Conservation (phyloP, 2,113 vertebrate species). For the Sminthopsis crassicaudata region DNA sequence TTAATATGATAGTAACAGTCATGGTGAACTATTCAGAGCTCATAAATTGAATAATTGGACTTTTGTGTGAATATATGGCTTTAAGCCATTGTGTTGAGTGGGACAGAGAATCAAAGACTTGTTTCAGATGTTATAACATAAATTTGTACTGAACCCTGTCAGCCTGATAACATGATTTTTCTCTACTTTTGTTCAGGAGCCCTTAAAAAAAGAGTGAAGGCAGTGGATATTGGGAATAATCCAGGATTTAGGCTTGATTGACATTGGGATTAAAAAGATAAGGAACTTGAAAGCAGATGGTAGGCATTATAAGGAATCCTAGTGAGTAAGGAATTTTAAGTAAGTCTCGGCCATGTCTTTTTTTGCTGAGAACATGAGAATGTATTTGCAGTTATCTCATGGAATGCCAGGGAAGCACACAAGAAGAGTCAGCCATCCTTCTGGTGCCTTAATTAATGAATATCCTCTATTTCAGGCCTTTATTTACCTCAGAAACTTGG, state of each 20-base stretch:
- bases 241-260: not conserved
- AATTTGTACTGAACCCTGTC: not conserved
- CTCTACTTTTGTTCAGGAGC: not conserved
- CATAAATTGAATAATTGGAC: not conserved
- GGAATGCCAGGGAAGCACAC: too few relatives aligned
- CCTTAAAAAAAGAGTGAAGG: not conserved
- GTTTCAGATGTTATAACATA: not conserved
- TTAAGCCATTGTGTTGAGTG: not conserved
- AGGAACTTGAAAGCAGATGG: not conserved
- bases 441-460: too few relatives aligned
- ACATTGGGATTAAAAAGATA: not conserved
- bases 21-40: not conserved
- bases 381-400: too few relatives aligned
- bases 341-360: too few relatives aligned
- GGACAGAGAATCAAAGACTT: not conserved
- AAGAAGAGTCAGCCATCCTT: too few relatives aligned
- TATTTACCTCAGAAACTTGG: too few relatives aligned
- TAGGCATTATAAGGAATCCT: not conserved
- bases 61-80: not conserved
- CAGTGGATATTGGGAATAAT: not conserved
- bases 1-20: not conserved
- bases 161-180: not conserved
- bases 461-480: too few relatives aligned
- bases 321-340: too few relatives aligned
- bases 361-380: too few relatives aligned